A percentile compares a stretch with the other conserved stretches of the same genome.
Conservation (phyloP, 2,113 vertebrate species). For the Nannobrachium achirus region DNA sequence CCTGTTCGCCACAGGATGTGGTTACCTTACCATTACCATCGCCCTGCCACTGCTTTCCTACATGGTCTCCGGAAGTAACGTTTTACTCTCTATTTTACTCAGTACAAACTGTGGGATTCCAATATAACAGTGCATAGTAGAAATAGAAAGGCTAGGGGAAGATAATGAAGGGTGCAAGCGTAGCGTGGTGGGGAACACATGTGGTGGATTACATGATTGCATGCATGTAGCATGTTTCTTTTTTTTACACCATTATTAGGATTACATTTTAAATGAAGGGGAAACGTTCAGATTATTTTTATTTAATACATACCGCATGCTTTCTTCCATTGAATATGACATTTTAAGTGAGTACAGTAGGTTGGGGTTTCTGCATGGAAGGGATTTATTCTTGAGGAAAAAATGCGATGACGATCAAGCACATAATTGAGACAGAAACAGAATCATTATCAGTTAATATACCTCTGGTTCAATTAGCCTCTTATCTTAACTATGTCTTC, state of each 20-base stretch:
- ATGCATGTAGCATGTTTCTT: neutral
- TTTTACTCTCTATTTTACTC: conserved; percentile 56
- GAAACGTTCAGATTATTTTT: too few relatives aligned
- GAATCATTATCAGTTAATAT: too few relatives aligned
- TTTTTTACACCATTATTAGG: neutral
- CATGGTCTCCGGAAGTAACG: conserved; percentile 58
- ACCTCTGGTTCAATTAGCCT: too few relatives aligned
- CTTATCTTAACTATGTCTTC: too few relatives aligned
- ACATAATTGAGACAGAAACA: too few relatives aligned
- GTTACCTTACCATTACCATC: conserved; percentile 31
- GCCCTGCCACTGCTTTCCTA: conserved; percentile 36
- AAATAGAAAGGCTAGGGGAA: conserved; percentile 35
- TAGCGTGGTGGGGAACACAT: conserved; percentile 6
- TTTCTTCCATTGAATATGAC: too few relatives aligned
- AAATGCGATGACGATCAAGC: too few relatives aligned
- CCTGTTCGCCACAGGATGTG: conserved; percentile 71
- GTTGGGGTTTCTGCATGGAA: too few relatives aligned
- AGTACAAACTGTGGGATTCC: conserved; percentile 51
- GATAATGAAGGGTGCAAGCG: conserved; percentile 16
- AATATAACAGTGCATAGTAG: conserved; percentile 24
- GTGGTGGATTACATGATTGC: conserved; percentile 21
- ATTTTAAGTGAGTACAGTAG: too few relatives aligned
- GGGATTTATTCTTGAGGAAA: too few relatives aligned
- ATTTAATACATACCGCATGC: too few relatives aligned
- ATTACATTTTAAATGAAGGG: conserved; percentile 12